phyloP scores from a whole-genome alignment of 2,888 invertebrate species.

The Blastobasis adustella region DNA sequence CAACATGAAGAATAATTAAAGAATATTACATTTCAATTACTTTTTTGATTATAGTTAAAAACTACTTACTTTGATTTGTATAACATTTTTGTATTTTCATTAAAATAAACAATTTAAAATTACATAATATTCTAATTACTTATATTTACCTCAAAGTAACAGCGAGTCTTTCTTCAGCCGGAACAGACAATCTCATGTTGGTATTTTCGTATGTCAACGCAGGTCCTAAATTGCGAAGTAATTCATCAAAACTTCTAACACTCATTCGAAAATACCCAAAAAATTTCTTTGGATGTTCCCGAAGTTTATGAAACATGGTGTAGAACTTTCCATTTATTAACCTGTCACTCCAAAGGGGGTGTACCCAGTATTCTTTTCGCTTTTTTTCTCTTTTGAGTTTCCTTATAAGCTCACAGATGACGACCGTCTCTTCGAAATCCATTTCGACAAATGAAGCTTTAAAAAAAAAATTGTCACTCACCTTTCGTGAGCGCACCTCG shows the following conservation, averaged over 20 bases:
- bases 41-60: constrained; percentile 1
- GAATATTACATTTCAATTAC: too few relatives aligned
- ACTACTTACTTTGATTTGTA: constrained; percentile 1
- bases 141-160: constrained; percentile 4
- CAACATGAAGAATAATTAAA: constrained; percentile 2
- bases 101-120: constrained; percentile 1
- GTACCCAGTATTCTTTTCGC: too few relatives aligned
- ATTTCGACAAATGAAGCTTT: not conserved
- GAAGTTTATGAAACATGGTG: too few relatives aligned
- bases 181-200: constrained; percentile 1
- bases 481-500: constrained; percentile 4
- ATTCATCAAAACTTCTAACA: constrained; percentile 3
- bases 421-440: constrained; percentile 1
- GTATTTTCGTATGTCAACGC: constrained; percentile 3
- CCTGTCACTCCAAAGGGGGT: too few relatives aligned
- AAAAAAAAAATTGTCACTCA: constrained; percentile 4
- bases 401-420: not conserved
- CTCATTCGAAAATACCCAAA: constrained; percentile 1
- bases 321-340: too few relatives aligned
- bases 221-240: constrained; percentile 3
- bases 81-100: constrained; percentile 1
- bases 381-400: too few relatives aligned
- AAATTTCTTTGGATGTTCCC: too few relatives aligned
- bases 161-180: constrained; percentile 4
- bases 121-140: constrained; percentile 1